Conservation (phyloP, 2,797 vertebrate genomes). For the Diceros bicornis region DNA sequence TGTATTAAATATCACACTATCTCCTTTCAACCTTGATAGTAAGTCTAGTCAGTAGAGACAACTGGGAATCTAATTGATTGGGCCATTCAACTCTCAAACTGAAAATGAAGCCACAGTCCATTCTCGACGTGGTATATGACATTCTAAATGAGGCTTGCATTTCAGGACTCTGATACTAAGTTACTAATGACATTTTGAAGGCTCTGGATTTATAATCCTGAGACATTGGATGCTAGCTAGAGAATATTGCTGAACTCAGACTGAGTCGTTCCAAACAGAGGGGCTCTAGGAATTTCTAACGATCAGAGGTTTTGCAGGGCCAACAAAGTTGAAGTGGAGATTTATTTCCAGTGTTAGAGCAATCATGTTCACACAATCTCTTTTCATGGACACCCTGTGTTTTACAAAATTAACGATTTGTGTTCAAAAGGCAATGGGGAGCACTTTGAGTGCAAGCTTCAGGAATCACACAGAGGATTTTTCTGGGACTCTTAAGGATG, state of each 20-base stretch:
- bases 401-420: background rate
- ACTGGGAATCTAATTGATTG: background rate
- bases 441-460: background rate
- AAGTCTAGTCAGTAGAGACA: background rate
- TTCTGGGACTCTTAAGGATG: background rate
- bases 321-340: background rate
- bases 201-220: background rate
- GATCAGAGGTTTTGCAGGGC: background rate
- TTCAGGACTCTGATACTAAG: background rate
- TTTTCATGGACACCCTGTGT: background rate
- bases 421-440: background rate
- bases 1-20: background rate
- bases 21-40: conserved; percentile 36
- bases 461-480: background rate
- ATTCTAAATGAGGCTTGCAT: background rate
- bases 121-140: background rate
- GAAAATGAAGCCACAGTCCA: background rate
- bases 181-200: conserved; percentile 28
- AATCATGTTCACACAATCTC: background rate
- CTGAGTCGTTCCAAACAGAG: background rate
- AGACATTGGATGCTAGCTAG: background rate
- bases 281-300: background rate
- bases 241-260: background rate
- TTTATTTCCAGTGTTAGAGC: background rate
- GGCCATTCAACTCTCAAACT: background rate